Evolutionary conservation across 2,797 vertebrate genomes (phyloP).

Genomic region (Hemibagrus guttatus): DNA sequence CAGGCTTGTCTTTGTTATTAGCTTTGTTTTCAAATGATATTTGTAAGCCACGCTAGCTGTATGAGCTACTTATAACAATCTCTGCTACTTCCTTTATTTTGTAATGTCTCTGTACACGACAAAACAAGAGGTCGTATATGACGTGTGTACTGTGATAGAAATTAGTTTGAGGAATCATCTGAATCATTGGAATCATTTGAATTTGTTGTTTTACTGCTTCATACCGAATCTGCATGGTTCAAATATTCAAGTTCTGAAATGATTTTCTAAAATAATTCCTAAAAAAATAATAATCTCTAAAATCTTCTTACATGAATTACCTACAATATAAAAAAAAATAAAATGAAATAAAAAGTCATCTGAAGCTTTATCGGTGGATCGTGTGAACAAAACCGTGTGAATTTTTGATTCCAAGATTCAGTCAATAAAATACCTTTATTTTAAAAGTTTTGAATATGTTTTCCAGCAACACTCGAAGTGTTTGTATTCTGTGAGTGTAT

Average conservation of each 20-base stretch:
- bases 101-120: background rate
- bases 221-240: background rate
- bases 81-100: background rate
- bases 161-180: background rate
- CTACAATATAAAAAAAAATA: too few species aligned
- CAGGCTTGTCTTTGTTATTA: background rate
- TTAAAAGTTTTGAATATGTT: background rate
- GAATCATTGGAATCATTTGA: background rate
- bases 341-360: background rate
- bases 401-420: background rate
- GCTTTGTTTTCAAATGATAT: background rate
- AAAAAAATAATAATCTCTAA: too few species aligned
- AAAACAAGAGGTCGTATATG: background rate
- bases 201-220: background rate
- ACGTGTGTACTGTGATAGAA: background rate
- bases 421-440: background rate
- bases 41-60: background rate
- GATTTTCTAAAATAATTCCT: too few species aligned
- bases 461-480: background rate
- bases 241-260: background rate
- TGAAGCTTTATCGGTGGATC: background rate
- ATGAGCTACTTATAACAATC: background rate
- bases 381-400: too few species aligned
- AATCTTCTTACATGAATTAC: too few species aligned
- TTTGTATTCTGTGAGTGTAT: background rate